Conservation (phyloP, 2,888 invertebrate species). For the Tolmerus cingulatus region DNA sequence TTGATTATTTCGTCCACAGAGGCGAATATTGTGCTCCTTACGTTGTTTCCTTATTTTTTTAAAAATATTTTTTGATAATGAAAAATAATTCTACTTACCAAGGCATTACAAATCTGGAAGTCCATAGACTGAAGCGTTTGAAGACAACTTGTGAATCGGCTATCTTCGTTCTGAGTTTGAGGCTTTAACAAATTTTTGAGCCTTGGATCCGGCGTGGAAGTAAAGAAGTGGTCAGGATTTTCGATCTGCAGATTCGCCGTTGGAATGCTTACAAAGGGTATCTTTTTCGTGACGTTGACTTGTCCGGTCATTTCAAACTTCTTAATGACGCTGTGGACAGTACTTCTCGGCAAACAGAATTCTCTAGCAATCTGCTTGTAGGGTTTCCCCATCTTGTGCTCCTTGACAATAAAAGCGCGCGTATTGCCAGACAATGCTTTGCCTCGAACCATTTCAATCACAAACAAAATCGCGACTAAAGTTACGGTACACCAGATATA, state of each 20-base stretch:
- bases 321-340: constrained; percentile 15
- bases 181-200: not conserved
- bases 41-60: not conserved
- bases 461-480: not conserved
- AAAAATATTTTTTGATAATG: not conserved
- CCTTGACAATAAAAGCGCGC: not conserved
- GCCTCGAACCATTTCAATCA: not conserved
- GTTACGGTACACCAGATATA: not conserved
- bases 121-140: not conserved
- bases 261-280: not conserved
- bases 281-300: not conserved
- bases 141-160: not conserved
- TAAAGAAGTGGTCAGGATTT: not conserved
- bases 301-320: constrained; percentile 11
- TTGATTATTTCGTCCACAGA: too few species aligned
- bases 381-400: not conserved
- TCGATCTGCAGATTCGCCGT: not conserved
- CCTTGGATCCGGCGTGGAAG: not conserved
- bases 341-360: not conserved
- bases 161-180: not conserved
- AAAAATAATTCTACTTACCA: not conserved
- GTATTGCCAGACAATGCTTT: not conserved
- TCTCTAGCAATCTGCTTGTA: constrained; percentile 8
- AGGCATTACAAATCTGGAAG: not conserved
- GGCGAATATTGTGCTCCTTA: not conserved